Evolutionary conservation across 2,888 invertebrate genomes (phyloP).

Genomic region (Gari tellinella): DNA sequence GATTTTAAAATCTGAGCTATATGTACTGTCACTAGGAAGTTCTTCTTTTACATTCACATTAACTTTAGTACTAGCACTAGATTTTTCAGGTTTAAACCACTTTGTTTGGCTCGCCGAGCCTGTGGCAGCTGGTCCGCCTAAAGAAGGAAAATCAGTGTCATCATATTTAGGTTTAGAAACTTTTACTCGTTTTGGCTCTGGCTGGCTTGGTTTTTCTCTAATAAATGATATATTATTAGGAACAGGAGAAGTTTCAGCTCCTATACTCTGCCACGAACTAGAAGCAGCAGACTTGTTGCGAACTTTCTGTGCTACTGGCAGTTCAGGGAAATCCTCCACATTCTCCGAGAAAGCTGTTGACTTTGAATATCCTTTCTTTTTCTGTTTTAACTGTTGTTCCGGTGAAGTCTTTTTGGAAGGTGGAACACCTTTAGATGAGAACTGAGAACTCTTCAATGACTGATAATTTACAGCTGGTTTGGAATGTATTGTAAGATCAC

Average conservation of each 20-base stretch:
- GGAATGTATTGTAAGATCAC: conserved; percentile 13
- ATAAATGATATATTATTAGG: conserved; percentile 6
- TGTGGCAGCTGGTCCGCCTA: conserved; percentile 60
- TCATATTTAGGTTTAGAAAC: conserved; percentile 7
- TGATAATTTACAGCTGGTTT: not conserved
- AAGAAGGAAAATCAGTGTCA: conserved; percentile 82
- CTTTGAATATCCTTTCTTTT: too few relatives aligned
- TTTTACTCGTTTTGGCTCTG: not conserved
- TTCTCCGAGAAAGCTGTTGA: not conserved
- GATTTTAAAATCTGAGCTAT: conserved; percentile 7
- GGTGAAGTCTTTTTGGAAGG: too few relatives aligned
- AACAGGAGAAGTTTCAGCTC: not conserved
- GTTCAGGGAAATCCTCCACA: not conserved
- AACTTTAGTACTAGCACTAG: conserved; percentile 9
- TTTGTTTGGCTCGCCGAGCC: conserved; percentile 7
- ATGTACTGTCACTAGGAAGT: conserved; percentile 5
- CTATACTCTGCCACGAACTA: not conserved
- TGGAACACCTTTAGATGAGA: too few relatives aligned
- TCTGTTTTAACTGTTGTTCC: too few relatives aligned
- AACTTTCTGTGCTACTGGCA: not conserved
- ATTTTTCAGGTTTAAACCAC: conserved; percentile 14
- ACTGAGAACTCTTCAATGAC: too few relatives aligned
- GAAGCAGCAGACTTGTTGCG: conserved; percentile 38
- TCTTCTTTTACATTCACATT: conserved; percentile 34
- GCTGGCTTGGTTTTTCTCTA: conserved; percentile 11